phyloP scores from a whole-genome alignment of 2,888 invertebrate species.

The Cheilosia soror region DNA sequence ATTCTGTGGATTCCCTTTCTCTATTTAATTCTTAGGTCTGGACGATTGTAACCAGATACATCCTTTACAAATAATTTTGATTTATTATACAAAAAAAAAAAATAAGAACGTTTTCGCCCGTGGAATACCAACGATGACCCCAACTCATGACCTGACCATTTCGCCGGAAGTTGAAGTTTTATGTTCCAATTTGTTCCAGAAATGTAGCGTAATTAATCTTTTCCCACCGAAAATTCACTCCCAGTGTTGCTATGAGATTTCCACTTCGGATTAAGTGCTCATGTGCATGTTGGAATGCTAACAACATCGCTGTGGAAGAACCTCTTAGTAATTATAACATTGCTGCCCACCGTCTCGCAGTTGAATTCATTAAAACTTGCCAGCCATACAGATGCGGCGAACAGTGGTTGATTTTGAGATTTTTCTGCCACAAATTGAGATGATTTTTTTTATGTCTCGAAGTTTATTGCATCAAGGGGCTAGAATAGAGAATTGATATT shows the following conservation, averaged over 20 bases:
- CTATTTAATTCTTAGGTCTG: too few relatives aligned
- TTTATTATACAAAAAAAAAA: neutral
- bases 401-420: neutral
- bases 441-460: too few relatives aligned
- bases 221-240: constrained; percentile 24
- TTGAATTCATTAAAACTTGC: constrained; percentile 35
- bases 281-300: constrained; percentile 72
- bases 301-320: constrained; percentile 34
- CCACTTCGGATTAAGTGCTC: constrained; percentile 52
- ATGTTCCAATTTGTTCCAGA: constrained; percentile 59
- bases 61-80: constrained; percentile 26
- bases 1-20: too few relatives aligned
- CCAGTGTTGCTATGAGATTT: neutral
- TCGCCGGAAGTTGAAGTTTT: constrained; percentile 49
- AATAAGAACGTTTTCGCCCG: too few relatives aligned
- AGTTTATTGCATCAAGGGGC: too few relatives aligned
- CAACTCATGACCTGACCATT: constrained; percentile 5
- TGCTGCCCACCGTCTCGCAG: constrained; percentile 15
- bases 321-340: constrained; percentile 60
- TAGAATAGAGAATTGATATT: too few relatives aligned
- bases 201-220: constrained; percentile 57
- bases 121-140: constrained; percentile 3
- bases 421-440: neutral
- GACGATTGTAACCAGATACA: neutral
- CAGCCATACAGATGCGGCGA: neutral